A percentile compares a stretch with the other conserved stretches of the same genome.
Conservation (phyloP, 2,888 invertebrate genomes). For the Pocota personata region DNA sequence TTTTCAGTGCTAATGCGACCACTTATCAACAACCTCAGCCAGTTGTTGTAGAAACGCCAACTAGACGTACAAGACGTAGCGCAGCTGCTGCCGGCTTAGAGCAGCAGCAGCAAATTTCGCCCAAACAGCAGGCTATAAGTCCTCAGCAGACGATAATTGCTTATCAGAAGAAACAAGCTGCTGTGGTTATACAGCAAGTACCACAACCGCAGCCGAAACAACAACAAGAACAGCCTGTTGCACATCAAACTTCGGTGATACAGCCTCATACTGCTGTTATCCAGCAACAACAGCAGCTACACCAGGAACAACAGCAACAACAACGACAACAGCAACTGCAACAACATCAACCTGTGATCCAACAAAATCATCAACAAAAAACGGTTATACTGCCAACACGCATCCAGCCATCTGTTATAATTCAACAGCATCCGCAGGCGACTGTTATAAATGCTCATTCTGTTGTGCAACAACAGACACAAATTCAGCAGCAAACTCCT, state of each 20-base stretch:
- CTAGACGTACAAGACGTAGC: slow-evolving; percentile 61
- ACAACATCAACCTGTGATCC: slow-evolving; percentile 74
- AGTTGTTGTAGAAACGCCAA: slow-evolving; percentile 51
- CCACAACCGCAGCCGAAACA: not conserved
- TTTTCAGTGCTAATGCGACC: slow-evolving; percentile 48
- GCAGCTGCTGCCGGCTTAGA: slow-evolving; percentile 39
- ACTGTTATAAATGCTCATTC: slow-evolving; percentile 51
- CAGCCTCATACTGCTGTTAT: slow-evolving; percentile 65
- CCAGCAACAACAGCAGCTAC: slow-evolving; percentile 74
- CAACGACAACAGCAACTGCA: slow-evolving; percentile 74
- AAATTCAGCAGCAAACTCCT: slow-evolving; percentile 42
- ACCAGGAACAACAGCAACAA: too few relatives aligned
- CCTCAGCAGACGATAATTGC: slow-evolving; percentile 71
- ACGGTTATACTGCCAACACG: slow-evolving; percentile 65
- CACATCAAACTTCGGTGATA: slow-evolving; percentile 74
- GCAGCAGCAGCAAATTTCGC: slow-evolving; percentile 45
- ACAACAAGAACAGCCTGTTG: slow-evolving; percentile 58
- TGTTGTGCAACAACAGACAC: slow-evolving; percentile 32
- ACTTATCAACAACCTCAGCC: slow-evolving; percentile 54
- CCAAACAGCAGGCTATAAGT: slow-evolving; percentile 54
- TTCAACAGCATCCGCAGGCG: slow-evolving; percentile 56
- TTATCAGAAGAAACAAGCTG: slow-evolving; percentile 69
- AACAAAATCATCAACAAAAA: slow-evolving; percentile 71
- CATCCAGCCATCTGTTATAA: slow-evolving; percentile 68
- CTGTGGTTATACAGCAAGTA: slow-evolving; percentile 32